These are phyloP conservation scores for Carpatolechia fugitivella DNA, from an alignment of 2,888 invertebrate genomes.

Conservation along the genomic window DNA sequence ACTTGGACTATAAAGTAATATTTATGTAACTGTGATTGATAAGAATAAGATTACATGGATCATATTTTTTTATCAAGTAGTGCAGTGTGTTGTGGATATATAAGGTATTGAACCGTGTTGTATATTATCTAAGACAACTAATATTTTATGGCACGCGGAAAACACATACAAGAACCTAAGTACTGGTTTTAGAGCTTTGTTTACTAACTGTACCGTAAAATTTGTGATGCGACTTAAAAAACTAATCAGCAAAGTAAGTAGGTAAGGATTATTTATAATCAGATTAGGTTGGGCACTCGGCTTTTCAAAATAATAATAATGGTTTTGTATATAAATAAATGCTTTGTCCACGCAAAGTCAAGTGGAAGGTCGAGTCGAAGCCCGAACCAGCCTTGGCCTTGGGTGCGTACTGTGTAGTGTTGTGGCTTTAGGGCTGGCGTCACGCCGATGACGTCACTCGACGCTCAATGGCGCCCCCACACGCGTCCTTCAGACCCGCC, in stretches of 20 bases:
- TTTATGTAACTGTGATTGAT: not conserved
- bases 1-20: not conserved
- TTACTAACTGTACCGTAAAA: too few species aligned
- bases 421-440: constrained; percentile 28
- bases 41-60: not conserved
- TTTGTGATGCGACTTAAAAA: too few species aligned
- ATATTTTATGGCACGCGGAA: too few species aligned
- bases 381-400: constrained; percentile 38
- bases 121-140: not conserved
- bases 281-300: not conserved
- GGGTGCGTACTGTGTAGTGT: constrained; percentile 39
- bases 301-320: not conserved
- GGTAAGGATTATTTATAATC: not conserved
- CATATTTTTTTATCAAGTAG: not conserved
- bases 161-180: too few species aligned
- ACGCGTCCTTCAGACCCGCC: constrained; percentile 41
- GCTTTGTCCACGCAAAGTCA: constrained; percentile 51
- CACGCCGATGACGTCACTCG: constrained; percentile 60
- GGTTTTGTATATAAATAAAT: not conserved
- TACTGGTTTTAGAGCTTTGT: too few species aligned
- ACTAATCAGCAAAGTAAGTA: too few species aligned
- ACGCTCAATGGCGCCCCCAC: constrained; percentile 34
- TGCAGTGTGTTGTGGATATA: not conserved
- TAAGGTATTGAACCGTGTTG: not conserved
- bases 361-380: constrained; percentile 47